Conservation (phyloP, 1,140 invertebrate genomes). For the Tenebrio molitor region DNA sequence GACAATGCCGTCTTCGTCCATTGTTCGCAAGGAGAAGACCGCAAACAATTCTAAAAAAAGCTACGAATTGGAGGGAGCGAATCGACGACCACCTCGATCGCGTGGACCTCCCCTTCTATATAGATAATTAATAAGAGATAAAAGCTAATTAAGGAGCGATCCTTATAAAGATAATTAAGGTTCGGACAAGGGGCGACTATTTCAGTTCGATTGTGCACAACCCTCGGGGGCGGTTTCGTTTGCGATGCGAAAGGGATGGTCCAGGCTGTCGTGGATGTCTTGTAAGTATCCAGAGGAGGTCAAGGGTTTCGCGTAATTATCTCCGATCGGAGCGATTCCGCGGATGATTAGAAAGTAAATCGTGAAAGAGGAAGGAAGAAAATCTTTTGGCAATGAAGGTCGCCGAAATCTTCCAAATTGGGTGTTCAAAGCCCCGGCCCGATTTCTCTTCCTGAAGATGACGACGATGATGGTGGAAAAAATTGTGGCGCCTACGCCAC, state of each 20-base stretch:
- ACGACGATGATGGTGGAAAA: not conserved
- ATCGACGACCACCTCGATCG: not conserved
- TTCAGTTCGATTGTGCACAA: conserved; percentile 8
- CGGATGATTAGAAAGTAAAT: conserved; percentile 18
- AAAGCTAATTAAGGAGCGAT: conserved; percentile 20
- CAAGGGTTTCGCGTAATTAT: not conserved
- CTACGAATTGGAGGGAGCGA: not conserved
- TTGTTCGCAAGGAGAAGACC: not conserved
- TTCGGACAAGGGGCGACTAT: conserved; percentile 15
- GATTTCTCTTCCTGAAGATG: conserved; percentile 20
- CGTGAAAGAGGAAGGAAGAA: conserved; percentile 9
- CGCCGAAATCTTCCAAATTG: conserved; percentile 6
- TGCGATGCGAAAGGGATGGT: conserved; percentile 19
- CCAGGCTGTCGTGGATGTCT: conserved; percentile 4
- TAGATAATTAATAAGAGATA: conserved; percentile 18
- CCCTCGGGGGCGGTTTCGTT: not conserved
- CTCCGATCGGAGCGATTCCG: not conserved
- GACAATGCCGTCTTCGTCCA: conserved; percentile 16
- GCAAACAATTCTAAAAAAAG: not conserved
- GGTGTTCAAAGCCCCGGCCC: not conserved
- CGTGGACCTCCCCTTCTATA: conserved; percentile 10
- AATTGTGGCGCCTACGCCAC: not conserved
- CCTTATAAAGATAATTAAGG: conserved; percentile 17
- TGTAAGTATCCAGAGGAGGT: conserved; percentile 9
- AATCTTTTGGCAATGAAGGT: not conserved